A percentile compares a stretch with the other conserved stretches of the same genome.
These are phyloP conservation scores for Hippocampus guttulatus DNA, from an alignment of 2,113 vertebrate species.

Conservation along the genomic window DNA sequence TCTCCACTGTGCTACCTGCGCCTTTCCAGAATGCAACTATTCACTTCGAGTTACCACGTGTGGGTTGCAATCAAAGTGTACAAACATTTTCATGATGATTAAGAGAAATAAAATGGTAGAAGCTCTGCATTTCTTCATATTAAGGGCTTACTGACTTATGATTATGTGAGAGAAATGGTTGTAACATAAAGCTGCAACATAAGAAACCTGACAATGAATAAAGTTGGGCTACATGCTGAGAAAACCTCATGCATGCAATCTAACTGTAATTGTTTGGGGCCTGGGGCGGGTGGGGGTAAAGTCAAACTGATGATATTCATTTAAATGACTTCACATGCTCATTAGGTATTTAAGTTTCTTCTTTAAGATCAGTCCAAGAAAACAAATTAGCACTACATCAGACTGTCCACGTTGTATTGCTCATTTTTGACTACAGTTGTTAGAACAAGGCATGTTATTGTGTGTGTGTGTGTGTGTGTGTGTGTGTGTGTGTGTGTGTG, in stretches of 20 bases:
- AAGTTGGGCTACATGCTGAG: background rate
- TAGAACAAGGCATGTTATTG: no score
- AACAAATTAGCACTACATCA: no score
- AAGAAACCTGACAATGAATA: background rate
- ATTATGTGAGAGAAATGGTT: background rate
- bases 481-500: no score
- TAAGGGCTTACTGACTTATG: background rate
- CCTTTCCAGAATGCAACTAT: no score
- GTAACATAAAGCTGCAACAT: background rate
- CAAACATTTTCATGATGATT: no score
- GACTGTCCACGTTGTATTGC: no score
- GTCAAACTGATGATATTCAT: slow-evolving; percentile 38
- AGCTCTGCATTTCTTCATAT: background rate
- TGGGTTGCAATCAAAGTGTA: background rate
- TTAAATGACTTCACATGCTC: slow-evolving; percentile 34
- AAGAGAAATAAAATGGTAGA: background rate
- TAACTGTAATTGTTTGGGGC: background rate
- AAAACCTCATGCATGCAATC: background rate
- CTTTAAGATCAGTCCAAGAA: no score
- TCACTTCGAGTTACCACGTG: background rate
- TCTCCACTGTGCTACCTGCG: no score
- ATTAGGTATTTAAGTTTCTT: no score
- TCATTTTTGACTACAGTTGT: no score
- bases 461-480: no score
- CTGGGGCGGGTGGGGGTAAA: background rate